These are phyloP conservation scores for Pelmatolapia mariae DNA, from an alignment of 2,113 vertebrate genomes.

Conservation along the genomic window DNA sequence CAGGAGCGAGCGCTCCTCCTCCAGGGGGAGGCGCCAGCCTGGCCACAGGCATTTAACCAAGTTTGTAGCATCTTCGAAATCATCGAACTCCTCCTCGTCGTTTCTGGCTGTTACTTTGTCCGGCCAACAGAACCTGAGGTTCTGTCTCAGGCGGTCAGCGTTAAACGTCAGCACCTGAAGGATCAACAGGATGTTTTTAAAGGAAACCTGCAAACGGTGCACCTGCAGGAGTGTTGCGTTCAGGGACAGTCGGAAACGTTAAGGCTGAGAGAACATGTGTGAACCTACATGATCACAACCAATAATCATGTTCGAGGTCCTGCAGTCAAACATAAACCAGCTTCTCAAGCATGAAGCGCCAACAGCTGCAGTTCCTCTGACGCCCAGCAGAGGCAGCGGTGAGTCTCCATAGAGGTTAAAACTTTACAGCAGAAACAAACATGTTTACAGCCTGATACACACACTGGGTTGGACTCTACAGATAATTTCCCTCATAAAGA, in stretches of 20 bases:
- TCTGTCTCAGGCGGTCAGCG: background rate
- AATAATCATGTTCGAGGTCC: background rate
- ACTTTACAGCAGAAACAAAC: background rate
- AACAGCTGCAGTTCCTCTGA: background rate
- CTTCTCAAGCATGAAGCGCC: background rate
- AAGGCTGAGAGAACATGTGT: background rate
- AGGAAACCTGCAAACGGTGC: background rate
- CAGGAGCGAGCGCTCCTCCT: background rate
- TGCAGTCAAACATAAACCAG: background rate
- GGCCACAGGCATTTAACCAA: background rate
- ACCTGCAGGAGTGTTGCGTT: background rate
- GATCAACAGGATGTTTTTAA: background rate
- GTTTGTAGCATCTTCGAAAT: background rate
- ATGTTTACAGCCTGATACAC: background rate
- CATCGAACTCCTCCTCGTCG: background rate
- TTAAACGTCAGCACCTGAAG: conserved; percentile 2
- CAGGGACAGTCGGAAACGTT: accelerated
- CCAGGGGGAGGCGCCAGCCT: background rate
- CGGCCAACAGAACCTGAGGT: background rate
- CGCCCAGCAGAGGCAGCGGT: background rate
- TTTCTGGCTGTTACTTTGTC: background rate
- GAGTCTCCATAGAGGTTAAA: background rate
- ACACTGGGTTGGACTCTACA: no score
- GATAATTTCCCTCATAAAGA: no score
- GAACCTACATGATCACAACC: background rate